phyloP scores from a whole-genome alignment of 2,113 vertebrate species.

The Cryptomyrus ogoouensis region DNA sequence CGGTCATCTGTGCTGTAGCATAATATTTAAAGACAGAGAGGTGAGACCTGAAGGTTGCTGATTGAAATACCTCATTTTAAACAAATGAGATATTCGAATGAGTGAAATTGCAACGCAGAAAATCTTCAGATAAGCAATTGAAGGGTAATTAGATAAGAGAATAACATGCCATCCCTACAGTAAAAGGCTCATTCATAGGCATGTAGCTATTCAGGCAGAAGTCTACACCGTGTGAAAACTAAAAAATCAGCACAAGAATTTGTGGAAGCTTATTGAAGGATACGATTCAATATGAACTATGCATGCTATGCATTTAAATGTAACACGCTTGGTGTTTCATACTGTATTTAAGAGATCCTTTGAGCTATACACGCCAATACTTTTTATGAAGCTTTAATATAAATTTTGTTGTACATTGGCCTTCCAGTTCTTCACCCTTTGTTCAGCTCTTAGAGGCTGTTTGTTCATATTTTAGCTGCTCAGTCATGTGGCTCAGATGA shows the following conservation, averaged over 20 bases:
- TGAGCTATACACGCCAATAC: neutral
- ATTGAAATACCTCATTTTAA: neutral
- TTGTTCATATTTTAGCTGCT: neutral
- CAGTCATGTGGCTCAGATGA: neutral
- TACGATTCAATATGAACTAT: neutral
- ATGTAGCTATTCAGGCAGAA: neutral
- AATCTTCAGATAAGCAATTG: neutral
- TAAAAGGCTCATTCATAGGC: neutral
- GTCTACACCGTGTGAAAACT: neutral
- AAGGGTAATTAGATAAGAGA: neutral
- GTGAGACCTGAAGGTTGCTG: neutral
- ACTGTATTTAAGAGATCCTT: neutral
- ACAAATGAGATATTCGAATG: neutral
- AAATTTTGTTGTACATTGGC: neutral
- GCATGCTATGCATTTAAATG: neutral
- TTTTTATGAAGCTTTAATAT: neutral
- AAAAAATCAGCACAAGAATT: neutral
- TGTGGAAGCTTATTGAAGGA: neutral
- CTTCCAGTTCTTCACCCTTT: neutral
- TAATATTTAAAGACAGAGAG: neutral
- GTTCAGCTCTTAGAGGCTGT: neutral
- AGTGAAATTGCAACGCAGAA: neutral
- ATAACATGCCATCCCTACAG: neutral
- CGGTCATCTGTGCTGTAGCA: neutral
- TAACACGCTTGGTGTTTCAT: neutral